These are phyloP conservation scores for Rhagoletis zephyria DNA, from an alignment of 1,140 invertebrate genomes.

Conservation along the genomic window DNA sequence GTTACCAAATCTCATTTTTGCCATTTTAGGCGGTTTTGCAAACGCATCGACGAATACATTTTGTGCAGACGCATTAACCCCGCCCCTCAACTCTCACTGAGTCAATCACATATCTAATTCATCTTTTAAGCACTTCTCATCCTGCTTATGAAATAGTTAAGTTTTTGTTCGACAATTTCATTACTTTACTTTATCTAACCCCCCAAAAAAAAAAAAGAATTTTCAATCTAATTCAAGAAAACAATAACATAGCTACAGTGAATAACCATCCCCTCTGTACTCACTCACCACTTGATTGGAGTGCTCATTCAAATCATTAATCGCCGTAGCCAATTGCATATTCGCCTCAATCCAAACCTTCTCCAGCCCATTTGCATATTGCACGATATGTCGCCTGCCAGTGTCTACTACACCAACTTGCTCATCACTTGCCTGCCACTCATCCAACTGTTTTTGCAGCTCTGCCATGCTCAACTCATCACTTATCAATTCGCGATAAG, in stretches of 20 bases:
- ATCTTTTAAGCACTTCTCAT: too few relatives aligned
- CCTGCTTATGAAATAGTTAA: too few relatives aligned
- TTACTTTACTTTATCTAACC: neutral
- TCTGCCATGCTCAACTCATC: neutral
- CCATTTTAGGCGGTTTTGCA: too few relatives aligned
- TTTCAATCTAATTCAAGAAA: too few relatives aligned
- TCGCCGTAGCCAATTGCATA: conserved; percentile 9
- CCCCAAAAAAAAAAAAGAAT: neutral
- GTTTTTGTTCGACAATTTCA: too few relatives aligned
- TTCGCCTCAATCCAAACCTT: conserved; percentile 53
- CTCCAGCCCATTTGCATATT: conserved; percentile 53
- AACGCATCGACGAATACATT: too few relatives aligned
- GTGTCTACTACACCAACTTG: neutral
- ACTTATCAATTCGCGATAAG: conserved; percentile 65
- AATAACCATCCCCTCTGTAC: neutral
- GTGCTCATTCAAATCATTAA: conserved; percentile 30
- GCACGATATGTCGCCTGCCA: neutral
- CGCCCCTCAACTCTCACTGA: too few relatives aligned
- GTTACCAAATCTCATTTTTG: too few relatives aligned
- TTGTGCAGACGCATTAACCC: too few relatives aligned
- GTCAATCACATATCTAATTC: too few relatives aligned
- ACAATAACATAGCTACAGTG: neutral
- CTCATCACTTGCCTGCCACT: neutral
- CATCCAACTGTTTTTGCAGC: neutral
- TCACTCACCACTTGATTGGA: conserved; percentile 53